Conservation (phyloP, 2,888 invertebrate genomes). For the Trachelus iudaicus region DNA sequence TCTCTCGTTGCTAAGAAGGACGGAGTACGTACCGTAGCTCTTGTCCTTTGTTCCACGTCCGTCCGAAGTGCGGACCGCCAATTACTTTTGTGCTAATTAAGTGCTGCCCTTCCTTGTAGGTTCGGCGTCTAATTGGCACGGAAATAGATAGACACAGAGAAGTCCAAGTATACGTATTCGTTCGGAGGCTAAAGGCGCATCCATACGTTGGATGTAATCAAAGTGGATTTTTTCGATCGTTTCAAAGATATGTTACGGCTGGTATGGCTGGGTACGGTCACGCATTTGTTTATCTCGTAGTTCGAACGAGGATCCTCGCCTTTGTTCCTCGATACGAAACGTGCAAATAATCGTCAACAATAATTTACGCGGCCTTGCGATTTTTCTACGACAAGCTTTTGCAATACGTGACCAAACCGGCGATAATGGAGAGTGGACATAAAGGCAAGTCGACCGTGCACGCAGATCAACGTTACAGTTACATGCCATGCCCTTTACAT, state of each 20-base stretch:
- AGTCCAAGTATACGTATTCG: not conserved
- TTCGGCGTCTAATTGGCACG: not conserved
- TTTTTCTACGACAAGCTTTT: slow-evolving; percentile 58
- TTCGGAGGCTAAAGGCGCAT: not conserved
- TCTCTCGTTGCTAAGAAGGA: not conserved
- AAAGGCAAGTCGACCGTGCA: slow-evolving; percentile 43
- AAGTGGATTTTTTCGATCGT: not conserved
- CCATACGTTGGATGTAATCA: not conserved
- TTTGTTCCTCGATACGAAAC: not conserved
- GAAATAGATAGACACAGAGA: slow-evolving; percentile 16
- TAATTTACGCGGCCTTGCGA: slow-evolving; percentile 49
- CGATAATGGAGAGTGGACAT: slow-evolving; percentile 42
- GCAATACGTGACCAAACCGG: slow-evolving; percentile 56
- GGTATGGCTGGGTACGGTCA: not conserved
- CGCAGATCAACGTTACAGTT: slow-evolving; percentile 52
- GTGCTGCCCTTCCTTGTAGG: slow-evolving; percentile 19
- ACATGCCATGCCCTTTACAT: slow-evolving; percentile 59
- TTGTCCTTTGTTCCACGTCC: not conserved
- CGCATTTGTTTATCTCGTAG: not conserved
- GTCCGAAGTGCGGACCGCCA: not conserved
- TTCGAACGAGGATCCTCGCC: not conserved
- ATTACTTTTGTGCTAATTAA: slow-evolving; percentile 56
- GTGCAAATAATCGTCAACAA: slow-evolving; percentile 26
- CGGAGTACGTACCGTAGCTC: not conserved
- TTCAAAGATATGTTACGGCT: not conserved